Evolutionary conservation across 1,140 invertebrate species (phyloP), one percentile per base, ranked within the genome.

Genomic region (Dreissena polymorpha): DNA sequence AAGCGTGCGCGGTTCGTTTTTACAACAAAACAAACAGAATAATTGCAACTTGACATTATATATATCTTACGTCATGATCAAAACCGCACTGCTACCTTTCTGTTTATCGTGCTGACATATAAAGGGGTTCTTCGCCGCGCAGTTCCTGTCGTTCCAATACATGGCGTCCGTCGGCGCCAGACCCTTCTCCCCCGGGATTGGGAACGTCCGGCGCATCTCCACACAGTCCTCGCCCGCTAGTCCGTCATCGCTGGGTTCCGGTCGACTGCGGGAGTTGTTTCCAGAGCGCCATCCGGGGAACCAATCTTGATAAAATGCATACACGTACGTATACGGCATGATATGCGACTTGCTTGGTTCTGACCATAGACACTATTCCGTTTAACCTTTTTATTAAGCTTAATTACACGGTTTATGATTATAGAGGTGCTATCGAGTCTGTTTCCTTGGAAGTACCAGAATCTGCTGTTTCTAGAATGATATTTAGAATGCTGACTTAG

Each of bases 181-280:
- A n/a, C 89, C 90, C 84, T 92, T 90, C 8, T 74, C 70, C 8
- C 39, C 39, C 0, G 89, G 90, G 21, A 88, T 93, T 0, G 94
- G 93, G 91, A 95, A 96, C 21, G 93, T 92, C 51, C 95, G 91
- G 13, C 96, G 92, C 3, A 96, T 93, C 91, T 97, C 96, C 23
- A 97, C 95, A 91, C 96, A 97, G 91, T 97, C 96, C 90, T 96
- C 96, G 0, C 95, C 94, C 51, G 95, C 95, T 7, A 95, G 93
- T 0, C 96, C 96, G 87, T 97, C 96, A 90, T 97, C 96, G 90
- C 96, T 97, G 0, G 96, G 96, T 91, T 97, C 96, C 29, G 94
- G 92, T 6, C n/a, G 23, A 27, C 94, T 92, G 63, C 12, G 16
- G 10, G 16, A 10, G 83, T 95, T 93, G 0, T 94, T 94, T 82